Percentiles rank a stretch among this genome's conserved stretches.
phyloP scores from a whole-genome alignment of 2,888 invertebrate genomes.

The Aphrophora alni region DNA sequence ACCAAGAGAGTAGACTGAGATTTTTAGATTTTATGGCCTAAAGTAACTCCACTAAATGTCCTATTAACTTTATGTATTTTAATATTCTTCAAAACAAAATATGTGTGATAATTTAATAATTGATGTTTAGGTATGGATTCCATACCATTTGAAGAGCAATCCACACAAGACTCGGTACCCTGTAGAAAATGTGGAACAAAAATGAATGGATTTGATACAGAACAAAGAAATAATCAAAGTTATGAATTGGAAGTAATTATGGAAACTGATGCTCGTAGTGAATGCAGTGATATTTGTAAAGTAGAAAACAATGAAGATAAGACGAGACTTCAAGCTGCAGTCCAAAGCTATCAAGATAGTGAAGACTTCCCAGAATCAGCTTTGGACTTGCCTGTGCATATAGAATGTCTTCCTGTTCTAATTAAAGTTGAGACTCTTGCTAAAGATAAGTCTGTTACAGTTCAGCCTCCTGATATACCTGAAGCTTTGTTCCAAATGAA shows the following conservation, averaged over 20 bases:
- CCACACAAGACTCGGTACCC: constrained; percentile 3
- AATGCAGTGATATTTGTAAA: constrained; percentile 24
- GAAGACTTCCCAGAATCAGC: not conserved
- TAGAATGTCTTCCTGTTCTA: not conserved
- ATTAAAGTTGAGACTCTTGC: not conserved
- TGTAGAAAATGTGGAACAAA: constrained; percentile 24
- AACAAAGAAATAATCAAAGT: constrained; percentile 11
- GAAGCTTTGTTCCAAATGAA: not conserved
- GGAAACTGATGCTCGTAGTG: constrained; percentile 35
- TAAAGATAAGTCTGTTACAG: not conserved
- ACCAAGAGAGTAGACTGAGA: no score
- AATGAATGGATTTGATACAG: constrained; percentile 28
- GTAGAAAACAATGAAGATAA: not conserved
- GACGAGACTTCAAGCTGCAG: not conserved
- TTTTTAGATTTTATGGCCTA: no score
- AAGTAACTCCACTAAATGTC: no score
- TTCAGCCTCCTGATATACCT: not conserved
- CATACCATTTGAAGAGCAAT: not conserved
- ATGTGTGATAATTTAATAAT: no score
- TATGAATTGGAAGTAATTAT: constrained; percentile 34
- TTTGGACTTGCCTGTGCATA: not conserved
- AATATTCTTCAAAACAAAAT: no score
- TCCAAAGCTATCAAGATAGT: not conserved
- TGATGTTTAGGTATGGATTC: constrained; percentile 18
- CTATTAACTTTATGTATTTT: no score